A percentile compares a stretch with the other conserved stretches of the same genome.
Evolutionary conservation across 2,797 vertebrate species (phyloP).

Genomic region (Cossypha polioptera): DNA sequence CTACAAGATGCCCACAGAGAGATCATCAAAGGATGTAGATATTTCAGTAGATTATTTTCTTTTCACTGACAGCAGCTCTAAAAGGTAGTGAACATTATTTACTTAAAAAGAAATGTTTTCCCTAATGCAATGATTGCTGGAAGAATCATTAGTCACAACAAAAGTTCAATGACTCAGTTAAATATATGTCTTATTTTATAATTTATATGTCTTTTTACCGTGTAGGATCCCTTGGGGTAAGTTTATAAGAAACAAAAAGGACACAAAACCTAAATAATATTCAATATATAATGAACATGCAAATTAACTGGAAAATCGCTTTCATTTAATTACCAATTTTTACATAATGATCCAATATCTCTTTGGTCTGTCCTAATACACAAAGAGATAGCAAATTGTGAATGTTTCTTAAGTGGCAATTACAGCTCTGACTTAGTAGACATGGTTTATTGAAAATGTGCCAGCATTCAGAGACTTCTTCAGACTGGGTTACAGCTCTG

Average conservation of each 20-base stretch:
- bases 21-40: conserved; percentile 59
- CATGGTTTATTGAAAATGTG: neutral
- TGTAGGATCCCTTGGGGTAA: conserved; percentile 63
- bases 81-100: conserved; percentile 71
- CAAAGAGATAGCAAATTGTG: conserved; percentile 15
- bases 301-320: conserved; percentile 69
- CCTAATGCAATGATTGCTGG: conserved; percentile 50
- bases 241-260: conserved; percentile 56
- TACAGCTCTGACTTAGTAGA: conserved; percentile 42
- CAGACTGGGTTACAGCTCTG: neutral
- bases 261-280: conserved; percentile 60
- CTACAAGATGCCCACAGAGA: conserved; percentile 63
- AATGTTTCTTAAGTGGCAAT: conserved; percentile 63
- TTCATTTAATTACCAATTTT: conserved; percentile 67
- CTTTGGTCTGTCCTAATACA: conserved; percentile 47
- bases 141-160: conserved; percentile 68
- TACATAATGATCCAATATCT: conserved; percentile 63
- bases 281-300: conserved; percentile 60
- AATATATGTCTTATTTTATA: conserved; percentile 64
- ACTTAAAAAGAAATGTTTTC: conserved; percentile 70
- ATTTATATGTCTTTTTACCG: conserved; percentile 59
- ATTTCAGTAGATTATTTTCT: conserved; percentile 14
- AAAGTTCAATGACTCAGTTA: conserved; percentile 60
- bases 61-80: conserved; percentile 60
- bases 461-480: neutral